phyloP scores from a whole-genome alignment of 2,113 vertebrate genomes.

The Conger conger region DNA sequence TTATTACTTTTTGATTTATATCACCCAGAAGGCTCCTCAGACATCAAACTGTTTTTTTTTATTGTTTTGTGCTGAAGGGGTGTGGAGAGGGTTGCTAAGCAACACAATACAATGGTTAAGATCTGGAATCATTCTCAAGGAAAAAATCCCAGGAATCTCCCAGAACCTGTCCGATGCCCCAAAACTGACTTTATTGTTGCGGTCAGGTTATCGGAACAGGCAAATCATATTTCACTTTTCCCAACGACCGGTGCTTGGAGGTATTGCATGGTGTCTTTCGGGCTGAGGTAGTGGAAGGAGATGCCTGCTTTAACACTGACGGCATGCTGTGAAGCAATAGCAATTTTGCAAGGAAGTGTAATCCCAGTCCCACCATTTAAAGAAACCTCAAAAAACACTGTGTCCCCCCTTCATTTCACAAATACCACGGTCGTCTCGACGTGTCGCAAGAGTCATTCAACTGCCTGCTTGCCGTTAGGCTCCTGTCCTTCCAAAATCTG shows the following conservation, averaged over 20 bases:
- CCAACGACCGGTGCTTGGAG: slow-evolving; percentile 33
- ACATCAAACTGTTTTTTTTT: background rate
- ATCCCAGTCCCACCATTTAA: background rate
- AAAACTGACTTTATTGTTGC: slow-evolving; percentile 42
- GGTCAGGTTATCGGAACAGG: slow-evolving; percentile 40
- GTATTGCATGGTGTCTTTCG: background rate
- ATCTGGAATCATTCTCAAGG: slow-evolving; percentile 64
- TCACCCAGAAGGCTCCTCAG: background rate
- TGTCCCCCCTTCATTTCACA: background rate
- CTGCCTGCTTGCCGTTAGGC: background rate
- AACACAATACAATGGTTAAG: slow-evolving; percentile 53
- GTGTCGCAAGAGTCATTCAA: too few relatives aligned
- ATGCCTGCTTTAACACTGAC: background rate
- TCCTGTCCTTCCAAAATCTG: background rate
- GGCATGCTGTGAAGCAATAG: too few relatives aligned
- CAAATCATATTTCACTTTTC: slow-evolving; percentile 64
- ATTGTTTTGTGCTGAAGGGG: slow-evolving; percentile 37
- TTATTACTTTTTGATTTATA: background rate
- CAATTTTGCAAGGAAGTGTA: background rate
- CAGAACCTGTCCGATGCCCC: slow-evolving; percentile 67
- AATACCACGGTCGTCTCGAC: background rate
- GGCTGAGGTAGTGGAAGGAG: background rate
- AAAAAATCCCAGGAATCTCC: slow-evolving; percentile 72
- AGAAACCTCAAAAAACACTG: background rate
- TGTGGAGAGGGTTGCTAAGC: slow-evolving; percentile 48